phyloP scores from a whole-genome alignment of 2,113 vertebrate genomes.

The Oryzias woworae region DNA sequence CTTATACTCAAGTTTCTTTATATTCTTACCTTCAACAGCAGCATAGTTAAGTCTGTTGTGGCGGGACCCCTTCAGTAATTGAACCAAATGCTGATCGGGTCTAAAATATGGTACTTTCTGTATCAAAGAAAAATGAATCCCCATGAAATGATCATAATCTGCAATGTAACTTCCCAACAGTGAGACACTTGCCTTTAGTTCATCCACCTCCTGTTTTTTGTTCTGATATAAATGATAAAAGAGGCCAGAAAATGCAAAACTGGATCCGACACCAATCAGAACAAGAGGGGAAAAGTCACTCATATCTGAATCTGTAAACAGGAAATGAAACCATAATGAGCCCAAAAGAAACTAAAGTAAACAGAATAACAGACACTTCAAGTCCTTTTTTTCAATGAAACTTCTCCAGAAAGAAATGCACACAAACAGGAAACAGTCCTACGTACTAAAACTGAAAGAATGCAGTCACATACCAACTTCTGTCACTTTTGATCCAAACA shows the following conservation, averaged over 20 bases:
- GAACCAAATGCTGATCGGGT: constrained; percentile 66
- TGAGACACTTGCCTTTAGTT: constrained; percentile 57
- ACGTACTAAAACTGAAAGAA: constrained; percentile 1
- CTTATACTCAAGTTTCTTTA: neutral
- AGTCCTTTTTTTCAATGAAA: no score
- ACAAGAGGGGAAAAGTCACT: constrained; percentile 63
- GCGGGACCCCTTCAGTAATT: constrained; percentile 53
- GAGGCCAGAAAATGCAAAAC: constrained; percentile 72
- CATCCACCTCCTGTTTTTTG: constrained; percentile 66
- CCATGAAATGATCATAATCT: neutral
- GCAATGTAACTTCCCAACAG: neutral
- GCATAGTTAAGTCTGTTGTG: constrained; percentile 72
- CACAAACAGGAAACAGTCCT: neutral
- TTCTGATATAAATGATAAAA: constrained; percentile 73
- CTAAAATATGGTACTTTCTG: constrained; percentile 74
- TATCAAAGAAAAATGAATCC: neutral
- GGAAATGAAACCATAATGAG: neutral
- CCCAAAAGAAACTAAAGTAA: neutral
- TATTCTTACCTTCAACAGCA: constrained; percentile 73
- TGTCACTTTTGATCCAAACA: neutral
- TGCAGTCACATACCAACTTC: neutral
- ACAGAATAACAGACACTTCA: neutral
- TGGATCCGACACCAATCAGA: constrained; percentile 69
- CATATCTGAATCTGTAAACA: constrained; percentile 58
- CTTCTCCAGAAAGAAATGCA: neutral